Evolutionary conservation across 1,140 invertebrate species (phyloP).

Genomic region (Sycobia sp.): DNA sequence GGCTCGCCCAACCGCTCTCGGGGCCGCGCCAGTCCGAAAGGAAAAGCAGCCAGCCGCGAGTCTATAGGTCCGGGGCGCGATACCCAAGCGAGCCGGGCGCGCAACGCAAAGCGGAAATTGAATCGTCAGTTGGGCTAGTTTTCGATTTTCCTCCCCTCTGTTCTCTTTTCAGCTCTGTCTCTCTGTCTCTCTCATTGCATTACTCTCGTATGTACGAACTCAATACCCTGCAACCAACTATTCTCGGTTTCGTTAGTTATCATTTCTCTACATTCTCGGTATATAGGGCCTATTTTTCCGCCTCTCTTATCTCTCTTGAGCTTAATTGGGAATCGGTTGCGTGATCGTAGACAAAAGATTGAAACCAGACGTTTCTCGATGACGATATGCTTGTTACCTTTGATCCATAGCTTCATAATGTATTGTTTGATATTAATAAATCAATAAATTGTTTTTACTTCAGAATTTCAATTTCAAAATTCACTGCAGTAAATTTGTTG

Average conservation of each 20-base stretch:
- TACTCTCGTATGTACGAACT: neutral
- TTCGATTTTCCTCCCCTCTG: neutral
- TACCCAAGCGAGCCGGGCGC: neutral
- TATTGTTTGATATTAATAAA: too few species aligned
- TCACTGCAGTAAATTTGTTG: too few species aligned
- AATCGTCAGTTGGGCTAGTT: slow-evolving; percentile 5
- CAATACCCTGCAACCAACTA: neutral
- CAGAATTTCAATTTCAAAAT: too few species aligned
- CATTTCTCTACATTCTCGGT: too few species aligned
- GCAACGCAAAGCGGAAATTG: slow-evolving; percentile 17
- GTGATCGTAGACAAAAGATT: neutral
- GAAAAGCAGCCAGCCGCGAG: too few species aligned
- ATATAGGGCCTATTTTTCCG: neutral
- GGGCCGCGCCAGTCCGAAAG: too few species aligned
- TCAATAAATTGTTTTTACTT: too few species aligned
- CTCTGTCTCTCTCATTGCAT: neutral
- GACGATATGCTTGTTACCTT: too few species aligned
- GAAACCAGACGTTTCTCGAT: slow-evolving; percentile 16
- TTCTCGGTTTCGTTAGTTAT: neutral
- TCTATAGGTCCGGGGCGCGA: neutral
- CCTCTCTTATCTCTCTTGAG: neutral
- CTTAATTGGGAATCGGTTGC: neutral
- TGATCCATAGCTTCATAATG: too few species aligned
- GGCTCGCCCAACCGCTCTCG: too few species aligned
- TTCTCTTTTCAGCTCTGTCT: neutral